Percentiles rank a stretch among this genome's conserved stretches.
phyloP scores from a whole-genome alignment of 2,888 invertebrate genomes.

The Gryllus longicercus region DNA sequence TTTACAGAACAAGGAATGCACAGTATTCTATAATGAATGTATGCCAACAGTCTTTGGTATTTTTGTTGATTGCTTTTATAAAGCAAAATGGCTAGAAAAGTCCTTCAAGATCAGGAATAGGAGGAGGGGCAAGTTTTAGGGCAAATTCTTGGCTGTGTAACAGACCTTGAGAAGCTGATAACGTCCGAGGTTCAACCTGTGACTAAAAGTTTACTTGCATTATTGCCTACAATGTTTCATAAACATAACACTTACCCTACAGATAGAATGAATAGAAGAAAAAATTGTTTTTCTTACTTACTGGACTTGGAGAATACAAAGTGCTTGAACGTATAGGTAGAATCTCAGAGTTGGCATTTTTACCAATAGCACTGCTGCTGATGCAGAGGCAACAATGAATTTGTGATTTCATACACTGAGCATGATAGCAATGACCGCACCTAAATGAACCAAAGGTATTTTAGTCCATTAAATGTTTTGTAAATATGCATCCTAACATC shows the following conservation, averaged over 20 bases:
- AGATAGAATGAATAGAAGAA: neutral
- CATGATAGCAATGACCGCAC: constrained; percentile 43
- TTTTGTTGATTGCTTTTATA: neutral
- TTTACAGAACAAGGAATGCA: constrained; percentile 17
- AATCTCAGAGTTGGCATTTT: neutral
- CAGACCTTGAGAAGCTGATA: constrained; percentile 5
- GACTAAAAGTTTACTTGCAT: neutral
- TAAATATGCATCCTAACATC: too few species aligned
- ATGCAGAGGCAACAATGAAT: constrained; percentile 28
- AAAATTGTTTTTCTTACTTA: neutral
- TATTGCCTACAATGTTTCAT: neutral
- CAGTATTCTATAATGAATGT: constrained; percentile 11
- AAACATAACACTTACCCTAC: too few species aligned
- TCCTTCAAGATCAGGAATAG: constrained; percentile 36
- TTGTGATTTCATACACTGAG: constrained; percentile 36
- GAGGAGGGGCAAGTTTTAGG: constrained; percentile 35
- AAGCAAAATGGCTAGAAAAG: constrained; percentile 30
- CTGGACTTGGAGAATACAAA: neutral
- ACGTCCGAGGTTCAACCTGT: constrained; percentile 3
- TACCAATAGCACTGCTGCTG: neutral
- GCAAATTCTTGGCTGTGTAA: constrained; percentile 34
- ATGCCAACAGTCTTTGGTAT: constrained; percentile 22
- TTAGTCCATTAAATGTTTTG: too few species aligned
- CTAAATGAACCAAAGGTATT: constrained; percentile 31
- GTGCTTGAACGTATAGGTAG: neutral